Percentiles rank a stretch among this genome's conserved stretches.
Evolutionary conservation across 2,113 vertebrate species (phyloP).

Genomic region (Galeopterus variegatus): DNA sequence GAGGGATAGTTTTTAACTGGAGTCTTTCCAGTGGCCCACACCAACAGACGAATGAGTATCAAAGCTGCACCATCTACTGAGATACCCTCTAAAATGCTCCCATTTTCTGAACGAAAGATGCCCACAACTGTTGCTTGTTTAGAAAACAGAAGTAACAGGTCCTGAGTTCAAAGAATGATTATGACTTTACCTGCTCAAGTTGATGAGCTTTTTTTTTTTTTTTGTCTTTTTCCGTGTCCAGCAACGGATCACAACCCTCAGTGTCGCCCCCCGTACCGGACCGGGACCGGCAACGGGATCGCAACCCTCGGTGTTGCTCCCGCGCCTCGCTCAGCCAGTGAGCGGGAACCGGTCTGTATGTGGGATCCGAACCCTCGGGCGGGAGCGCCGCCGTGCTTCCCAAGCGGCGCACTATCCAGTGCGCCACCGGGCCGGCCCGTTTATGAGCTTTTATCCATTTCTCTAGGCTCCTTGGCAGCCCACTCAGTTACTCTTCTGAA

Average conservation of each 20-base stretch:
- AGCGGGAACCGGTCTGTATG: too few species aligned
- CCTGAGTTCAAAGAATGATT: not conserved
- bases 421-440: too few species aligned
- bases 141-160: not conserved
- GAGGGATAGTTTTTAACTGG: not conserved
- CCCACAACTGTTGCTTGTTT: not conserved
- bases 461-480: not conserved
- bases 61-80: not conserved
- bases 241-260: too few species aligned
- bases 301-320: too few species aligned
- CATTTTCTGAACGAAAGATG: not conserved
- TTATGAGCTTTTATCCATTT: not conserved
- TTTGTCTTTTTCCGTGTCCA: too few species aligned
- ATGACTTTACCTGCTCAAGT: not conserved
- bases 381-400: too few species aligned
- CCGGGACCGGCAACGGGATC: too few species aligned
- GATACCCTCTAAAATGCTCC: not conserved
- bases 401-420: too few species aligned
- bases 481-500: not conserved
- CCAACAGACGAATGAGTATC: not conserved
- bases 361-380: too few species aligned
- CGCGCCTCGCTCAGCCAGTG: too few species aligned
- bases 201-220: not conserved
- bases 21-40: not conserved
- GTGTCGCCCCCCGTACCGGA: too few species aligned